These are phyloP conservation scores for Pollenia amentaria DNA, from an alignment of 2,888 invertebrate species.

Conservation along the genomic window DNA sequence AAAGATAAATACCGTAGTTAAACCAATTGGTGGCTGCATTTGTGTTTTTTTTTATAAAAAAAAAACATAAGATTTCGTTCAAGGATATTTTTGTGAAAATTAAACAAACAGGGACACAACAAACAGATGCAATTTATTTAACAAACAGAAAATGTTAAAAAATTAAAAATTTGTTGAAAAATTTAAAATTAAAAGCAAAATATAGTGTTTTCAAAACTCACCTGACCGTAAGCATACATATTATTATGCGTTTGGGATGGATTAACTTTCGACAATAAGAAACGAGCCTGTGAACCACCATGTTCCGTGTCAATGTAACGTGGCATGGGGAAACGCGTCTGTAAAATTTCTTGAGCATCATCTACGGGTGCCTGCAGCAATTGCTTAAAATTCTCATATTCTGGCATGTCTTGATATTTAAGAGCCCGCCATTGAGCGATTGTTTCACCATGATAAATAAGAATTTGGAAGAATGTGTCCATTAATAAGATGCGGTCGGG, in stretches of 20 bases:
- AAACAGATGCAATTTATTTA: slow-evolving; percentile 70
- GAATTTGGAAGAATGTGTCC: slow-evolving; percentile 99
- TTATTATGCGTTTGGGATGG: slow-evolving; percentile 99
- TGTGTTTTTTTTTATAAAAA: slow-evolving; percentile 56
- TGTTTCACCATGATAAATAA: slow-evolving; percentile 99
- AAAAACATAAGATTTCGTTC: slow-evolving; percentile 59
- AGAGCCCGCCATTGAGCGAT: slow-evolving; percentile 98
- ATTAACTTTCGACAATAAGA: slow-evolving; percentile 99
- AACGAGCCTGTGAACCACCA: slow-evolving; percentile 99
- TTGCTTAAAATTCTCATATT: slow-evolving; percentile 99
- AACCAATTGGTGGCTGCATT: slow-evolving; percentile 83
- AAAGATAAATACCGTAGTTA: slow-evolving; percentile 83
- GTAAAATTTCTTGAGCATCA: slow-evolving; percentile 98
- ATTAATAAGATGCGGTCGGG: slow-evolving; percentile 98
- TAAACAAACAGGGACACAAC: slow-evolving; percentile 53
- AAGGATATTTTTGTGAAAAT: slow-evolving; percentile 45
- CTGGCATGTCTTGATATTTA: slow-evolving; percentile 98
- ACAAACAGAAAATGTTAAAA: slow-evolving; percentile 72
- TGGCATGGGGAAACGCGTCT: slow-evolving; percentile 98
- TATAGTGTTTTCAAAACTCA: slow-evolving; percentile 76
- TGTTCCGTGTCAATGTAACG: slow-evolving; percentile 99
- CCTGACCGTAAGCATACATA: slow-evolving; percentile 97
- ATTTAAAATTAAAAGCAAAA: slow-evolving; percentile 34
- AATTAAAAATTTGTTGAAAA: slow-evolving; percentile 68
- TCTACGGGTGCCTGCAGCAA: slow-evolving; percentile 96